A percentile compares a stretch with the other conserved stretches of the same genome.
Conservation (phyloP, 2,888 invertebrate genomes). For the Chirona hameri region DNA sequence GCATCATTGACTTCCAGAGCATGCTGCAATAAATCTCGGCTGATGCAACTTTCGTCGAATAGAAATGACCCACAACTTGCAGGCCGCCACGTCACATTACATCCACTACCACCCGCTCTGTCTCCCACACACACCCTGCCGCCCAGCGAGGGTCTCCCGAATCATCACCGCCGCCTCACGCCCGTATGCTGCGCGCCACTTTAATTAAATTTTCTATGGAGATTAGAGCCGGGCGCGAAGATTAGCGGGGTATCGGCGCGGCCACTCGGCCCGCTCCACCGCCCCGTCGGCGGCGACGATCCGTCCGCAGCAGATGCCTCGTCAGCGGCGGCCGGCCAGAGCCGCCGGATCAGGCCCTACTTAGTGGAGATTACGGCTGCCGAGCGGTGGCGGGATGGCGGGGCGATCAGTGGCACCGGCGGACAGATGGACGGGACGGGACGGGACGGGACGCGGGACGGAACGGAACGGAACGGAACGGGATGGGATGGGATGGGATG, state of each 20-base stretch:
- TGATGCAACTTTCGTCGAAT: too few species aligned
- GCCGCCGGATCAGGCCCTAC: not conserved
- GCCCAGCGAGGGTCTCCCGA: not conserved
- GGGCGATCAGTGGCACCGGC: not conserved
- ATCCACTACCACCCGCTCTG: too few species aligned
- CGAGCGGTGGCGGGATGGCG: not conserved
- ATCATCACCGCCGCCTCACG: not conserved
- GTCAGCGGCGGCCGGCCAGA: not conserved
- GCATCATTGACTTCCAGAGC: too few species aligned
- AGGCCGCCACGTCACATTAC: too few species aligned
- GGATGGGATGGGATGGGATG: not conserved
- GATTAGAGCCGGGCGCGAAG: not conserved
- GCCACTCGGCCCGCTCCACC: not conserved
- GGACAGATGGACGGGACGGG: not conserved
- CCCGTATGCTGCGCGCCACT: not conserved
- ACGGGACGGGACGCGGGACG: not conserved
- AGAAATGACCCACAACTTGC: not conserved
- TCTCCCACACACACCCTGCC: too few species aligned
- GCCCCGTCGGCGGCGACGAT: constrained; percentile 9
- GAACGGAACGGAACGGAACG: not conserved
- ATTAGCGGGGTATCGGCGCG: not conserved
- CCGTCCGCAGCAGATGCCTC: not conserved
- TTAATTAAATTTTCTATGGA: constrained; percentile 29
- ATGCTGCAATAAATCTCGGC: too few species aligned
- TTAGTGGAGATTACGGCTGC: constrained; percentile 1